Evolutionary conservation across 2,888 invertebrate species (phyloP).

Genomic region (Apodemia mormo): DNA sequence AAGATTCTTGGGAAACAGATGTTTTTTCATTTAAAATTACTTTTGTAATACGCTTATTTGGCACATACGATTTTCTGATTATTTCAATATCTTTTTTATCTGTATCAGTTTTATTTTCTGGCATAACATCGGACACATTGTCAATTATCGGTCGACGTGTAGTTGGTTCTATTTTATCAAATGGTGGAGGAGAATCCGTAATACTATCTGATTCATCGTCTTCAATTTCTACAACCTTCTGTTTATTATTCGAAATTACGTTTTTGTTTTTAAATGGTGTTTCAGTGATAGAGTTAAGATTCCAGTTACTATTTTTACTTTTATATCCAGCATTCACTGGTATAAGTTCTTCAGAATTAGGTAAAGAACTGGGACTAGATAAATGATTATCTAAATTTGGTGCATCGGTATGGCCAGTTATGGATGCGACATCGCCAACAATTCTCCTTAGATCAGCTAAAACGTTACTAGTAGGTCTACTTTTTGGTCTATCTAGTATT

Average conservation of each 20-base stretch:
- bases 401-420: constrained; percentile 62
- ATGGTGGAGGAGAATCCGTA: constrained; percentile 65
- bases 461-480: constrained; percentile 53
- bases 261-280: constrained; percentile 61
- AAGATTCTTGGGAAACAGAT: constrained; percentile 25
- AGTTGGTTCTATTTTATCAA: constrained; percentile 68
- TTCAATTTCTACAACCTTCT: constrained; percentile 65
- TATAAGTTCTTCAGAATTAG: constrained; percentile 71
- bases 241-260: constrained; percentile 48
- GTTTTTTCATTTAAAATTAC: constrained; percentile 55
- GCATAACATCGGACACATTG: constrained; percentile 59
- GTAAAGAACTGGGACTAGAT: constrained; percentile 49
- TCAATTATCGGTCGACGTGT: constrained; percentile 70
- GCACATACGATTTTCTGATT: constrained; percentile 67
- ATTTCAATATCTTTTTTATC: constrained; percentile 67
- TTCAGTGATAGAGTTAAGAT: constrained; percentile 72
- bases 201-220: constrained; percentile 61
- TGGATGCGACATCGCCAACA: constrained; percentile 72
- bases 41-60: constrained; percentile 67
- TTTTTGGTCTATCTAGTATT: constrained; percentile 53
- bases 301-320: constrained; percentile 71
- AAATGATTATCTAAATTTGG: constrained; percentile 41
- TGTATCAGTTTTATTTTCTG: constrained; percentile 51
- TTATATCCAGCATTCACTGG: constrained; percentile 72
- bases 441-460: constrained; percentile 67